phyloP scores from a whole-genome alignment of 2,113 vertebrate species.

The Syrmaticus mikado region DNA sequence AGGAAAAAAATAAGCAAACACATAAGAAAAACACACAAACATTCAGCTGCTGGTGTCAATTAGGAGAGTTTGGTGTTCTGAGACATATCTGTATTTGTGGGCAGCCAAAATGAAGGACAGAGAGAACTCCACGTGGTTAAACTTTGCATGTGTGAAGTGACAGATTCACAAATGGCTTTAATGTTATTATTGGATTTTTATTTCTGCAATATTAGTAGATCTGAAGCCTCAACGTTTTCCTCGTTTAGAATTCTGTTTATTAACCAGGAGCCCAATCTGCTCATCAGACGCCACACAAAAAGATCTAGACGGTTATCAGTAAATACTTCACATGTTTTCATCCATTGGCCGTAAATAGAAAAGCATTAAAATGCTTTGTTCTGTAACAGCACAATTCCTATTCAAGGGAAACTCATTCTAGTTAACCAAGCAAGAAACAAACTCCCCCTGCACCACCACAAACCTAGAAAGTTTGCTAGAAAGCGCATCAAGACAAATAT shows the following conservation, averaged over 20 bases:
- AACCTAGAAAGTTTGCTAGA: neutral
- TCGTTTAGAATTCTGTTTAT: neutral
- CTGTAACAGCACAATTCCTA: no score
- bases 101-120: neutral
- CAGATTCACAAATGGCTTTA: neutral
- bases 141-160: neutral
- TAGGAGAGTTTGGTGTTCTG: neutral
- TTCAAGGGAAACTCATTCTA: neutral
- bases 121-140: neutral
- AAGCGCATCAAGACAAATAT: neutral
- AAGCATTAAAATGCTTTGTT: neutral
- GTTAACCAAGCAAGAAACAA: neutral
- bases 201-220: neutral
- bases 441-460: neutral
- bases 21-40: neutral
- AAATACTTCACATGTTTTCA: neutral
- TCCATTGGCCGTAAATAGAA: neutral
- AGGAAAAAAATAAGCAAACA: neutral
- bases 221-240: neutral
- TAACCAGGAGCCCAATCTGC: neutral
- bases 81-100: neutral
- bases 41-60: neutral
- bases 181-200: neutral
- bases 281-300: neutral
- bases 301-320: neutral